Base-by-base conservation (phyloP, 2,113 vertebrate genomes). In the Cebidichthys violaceus region DNA sequence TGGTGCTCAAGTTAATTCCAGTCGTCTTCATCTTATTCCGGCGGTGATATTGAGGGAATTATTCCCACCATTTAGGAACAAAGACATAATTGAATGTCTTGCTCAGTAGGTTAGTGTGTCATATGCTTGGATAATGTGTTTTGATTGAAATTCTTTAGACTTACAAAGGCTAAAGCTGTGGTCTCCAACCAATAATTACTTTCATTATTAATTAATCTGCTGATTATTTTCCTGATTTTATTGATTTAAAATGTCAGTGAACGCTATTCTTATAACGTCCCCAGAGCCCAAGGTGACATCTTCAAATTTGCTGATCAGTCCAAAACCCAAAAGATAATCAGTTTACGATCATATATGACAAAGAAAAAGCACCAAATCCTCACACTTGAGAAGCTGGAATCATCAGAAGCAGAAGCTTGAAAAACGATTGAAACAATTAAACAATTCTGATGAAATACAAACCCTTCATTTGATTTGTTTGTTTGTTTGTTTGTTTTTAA, bases 1-100 rank as follows among this genome's bases (percentile, higher is more conserved):
- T 81, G 87, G 80, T 75, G 35, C 89, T 88, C 72, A 50, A 66
- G 70, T 91, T 93, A 85, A 93, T 93, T 92, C 85, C 54, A 73
- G 59, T 57, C 67, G 52, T 83, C 61, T 86, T 78, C 77, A 79
- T 75, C 33, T 65, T 50, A 13, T 73, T 74, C 74, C 60, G 52
- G 20, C 18, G 37, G 62, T 39, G 61, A 65, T 39, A 20, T 18
- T 29, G 27, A 18, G 27, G 72, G 41, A 27, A 57, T 59, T 24
- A 59, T 29, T 83, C 57, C 8, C 57, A 37, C 1, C 8, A 22
- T 61, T 80, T 37, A 66, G 75, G 33, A 37, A 54, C 27, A 84
- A 1, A 9, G 50, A 70, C 10, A 68, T 15, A 62, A 70, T 74
- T 10, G 0, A 22, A 43, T 47, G 10, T 77, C 61, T 67, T 35